Conservation (phyloP, 2,888 invertebrate genomes). For the Labia minor region DNA sequence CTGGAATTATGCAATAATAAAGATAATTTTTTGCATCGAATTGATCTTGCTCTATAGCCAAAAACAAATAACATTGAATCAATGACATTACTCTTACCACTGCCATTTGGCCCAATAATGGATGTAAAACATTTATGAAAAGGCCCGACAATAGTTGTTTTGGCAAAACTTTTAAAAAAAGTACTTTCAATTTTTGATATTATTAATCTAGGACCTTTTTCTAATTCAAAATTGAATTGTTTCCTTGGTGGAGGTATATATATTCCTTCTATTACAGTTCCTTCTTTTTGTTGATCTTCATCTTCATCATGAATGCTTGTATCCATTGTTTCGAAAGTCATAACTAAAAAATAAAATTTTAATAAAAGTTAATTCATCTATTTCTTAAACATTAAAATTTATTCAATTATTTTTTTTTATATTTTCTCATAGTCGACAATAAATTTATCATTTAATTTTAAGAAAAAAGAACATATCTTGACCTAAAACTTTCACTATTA, state of each 20-base stretch:
- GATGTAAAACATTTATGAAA: constrained; percentile 97
- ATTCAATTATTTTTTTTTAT: too few relatives aligned
- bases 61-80: constrained; percentile 99
- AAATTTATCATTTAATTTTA: too few relatives aligned
- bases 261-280: constrained; percentile 63
- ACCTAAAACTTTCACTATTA: too few relatives aligned
- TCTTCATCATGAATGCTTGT: neutral
- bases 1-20: constrained; percentile 87
- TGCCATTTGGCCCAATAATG: constrained; percentile 97
- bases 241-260: constrained; percentile 57
- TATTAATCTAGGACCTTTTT: constrained; percentile 72
- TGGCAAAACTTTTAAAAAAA: constrained; percentile 96
- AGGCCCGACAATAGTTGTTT: constrained; percentile 71
- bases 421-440: too few relatives aligned
- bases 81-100: constrained; percentile 97
- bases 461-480: too few relatives aligned
- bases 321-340: too few relatives aligned
- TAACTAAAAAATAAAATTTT: too few relatives aligned
- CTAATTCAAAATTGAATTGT: constrained; percentile 57
- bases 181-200: constrained; percentile 82
- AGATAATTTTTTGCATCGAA: constrained; percentile 89
- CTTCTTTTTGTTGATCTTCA: constrained; percentile 38
- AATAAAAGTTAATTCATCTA: too few relatives aligned
- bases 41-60: constrained; percentile 90
- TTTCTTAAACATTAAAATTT: too few relatives aligned